phyloP scores from a whole-genome alignment of 2,113 vertebrate genomes.

The Sula dactylatra region DNA sequence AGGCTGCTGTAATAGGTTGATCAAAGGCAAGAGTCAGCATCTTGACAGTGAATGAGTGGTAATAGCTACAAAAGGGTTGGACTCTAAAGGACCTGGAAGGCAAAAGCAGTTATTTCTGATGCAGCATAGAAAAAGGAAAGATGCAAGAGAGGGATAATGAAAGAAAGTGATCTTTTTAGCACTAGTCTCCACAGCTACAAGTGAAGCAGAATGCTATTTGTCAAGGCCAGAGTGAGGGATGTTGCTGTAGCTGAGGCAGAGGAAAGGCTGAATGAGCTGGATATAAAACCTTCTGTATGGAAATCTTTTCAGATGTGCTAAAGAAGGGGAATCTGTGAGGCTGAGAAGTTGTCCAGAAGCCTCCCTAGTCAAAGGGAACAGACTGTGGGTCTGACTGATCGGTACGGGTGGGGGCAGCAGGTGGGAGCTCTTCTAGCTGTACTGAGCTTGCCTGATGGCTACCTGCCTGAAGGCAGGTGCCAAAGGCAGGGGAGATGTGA shows the following conservation, averaged over 20 bases:
- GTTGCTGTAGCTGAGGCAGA: neutral
- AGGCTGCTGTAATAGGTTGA: conserved; percentile 41
- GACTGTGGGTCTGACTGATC: neutral
- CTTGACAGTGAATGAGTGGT: conserved; percentile 36
- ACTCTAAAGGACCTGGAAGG: conserved; percentile 27
- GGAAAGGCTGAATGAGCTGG: neutral
- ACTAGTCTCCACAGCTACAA: neutral
- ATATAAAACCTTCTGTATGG: neutral
- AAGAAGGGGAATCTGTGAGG: neutral
- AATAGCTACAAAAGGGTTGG: conserved; percentile 1
- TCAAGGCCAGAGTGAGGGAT: neutral
- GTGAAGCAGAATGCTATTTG: neutral
- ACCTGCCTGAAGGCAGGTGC: neutral
- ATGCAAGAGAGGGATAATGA: neutral
- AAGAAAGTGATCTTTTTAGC: conserved; percentile 44
- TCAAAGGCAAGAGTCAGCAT: conserved; percentile 41
- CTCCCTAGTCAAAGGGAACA: neutral
- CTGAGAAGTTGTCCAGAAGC: neutral
- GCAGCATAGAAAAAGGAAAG: neutral
- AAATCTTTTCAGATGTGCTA: neutral
- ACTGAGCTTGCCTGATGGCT: neutral
- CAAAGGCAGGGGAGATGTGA: neutral
- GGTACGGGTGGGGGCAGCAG: neutral
- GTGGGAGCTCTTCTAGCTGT: neutral
- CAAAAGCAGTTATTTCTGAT: conserved; percentile 43